Percentiles rank a stretch among this genome's conserved stretches.
phyloP scores from a whole-genome alignment of 2,888 invertebrate genomes.

The Matsumyia berberina region DNA sequence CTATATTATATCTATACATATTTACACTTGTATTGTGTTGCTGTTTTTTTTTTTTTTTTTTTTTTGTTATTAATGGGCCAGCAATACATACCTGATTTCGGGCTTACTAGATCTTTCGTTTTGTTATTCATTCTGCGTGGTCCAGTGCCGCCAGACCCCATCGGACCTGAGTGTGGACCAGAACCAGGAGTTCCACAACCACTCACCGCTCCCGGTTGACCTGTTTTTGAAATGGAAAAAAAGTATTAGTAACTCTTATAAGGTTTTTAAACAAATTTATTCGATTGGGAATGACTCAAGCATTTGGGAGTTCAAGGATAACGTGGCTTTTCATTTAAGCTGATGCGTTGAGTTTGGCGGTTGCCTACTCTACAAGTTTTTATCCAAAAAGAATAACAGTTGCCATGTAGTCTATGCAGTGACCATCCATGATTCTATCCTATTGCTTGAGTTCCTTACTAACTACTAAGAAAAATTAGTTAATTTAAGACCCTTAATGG shows the following conservation, averaged over 20 bases:
- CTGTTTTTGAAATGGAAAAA: slow-evolving; percentile 76
- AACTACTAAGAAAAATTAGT: too few species aligned
- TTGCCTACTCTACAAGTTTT: too few species aligned
- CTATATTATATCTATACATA: slow-evolving; percentile 71
- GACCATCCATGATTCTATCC: neutral
- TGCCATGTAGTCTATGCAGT: too few species aligned
- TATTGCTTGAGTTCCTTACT: neutral
- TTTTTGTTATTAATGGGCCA: neutral
- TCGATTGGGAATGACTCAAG: too few species aligned
- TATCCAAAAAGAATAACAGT: too few species aligned
- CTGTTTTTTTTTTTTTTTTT: neutral
- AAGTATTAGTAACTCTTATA: neutral
- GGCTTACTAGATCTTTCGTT: slow-evolving; percentile 84
- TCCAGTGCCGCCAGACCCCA: slow-evolving; percentile 84
- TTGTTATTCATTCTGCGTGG: slow-evolving; percentile 84
- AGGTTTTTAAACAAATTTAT: too few species aligned
- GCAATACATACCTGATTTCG: slow-evolving; percentile 83
- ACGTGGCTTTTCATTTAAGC: too few species aligned
- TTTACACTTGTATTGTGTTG: slow-evolving; percentile 77
- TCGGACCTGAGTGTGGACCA: slow-evolving; percentile 83
- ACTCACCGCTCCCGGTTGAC: slow-evolving; percentile 83
- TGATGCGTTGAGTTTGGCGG: too few species aligned
- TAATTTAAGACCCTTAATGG: too few species aligned
- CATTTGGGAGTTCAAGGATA: too few species aligned
- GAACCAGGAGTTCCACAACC: slow-evolving; percentile 84